Evolutionary conservation across 2,797 vertebrate genomes (phyloP).

Genomic region (Cephalopachus bancanus): DNA sequence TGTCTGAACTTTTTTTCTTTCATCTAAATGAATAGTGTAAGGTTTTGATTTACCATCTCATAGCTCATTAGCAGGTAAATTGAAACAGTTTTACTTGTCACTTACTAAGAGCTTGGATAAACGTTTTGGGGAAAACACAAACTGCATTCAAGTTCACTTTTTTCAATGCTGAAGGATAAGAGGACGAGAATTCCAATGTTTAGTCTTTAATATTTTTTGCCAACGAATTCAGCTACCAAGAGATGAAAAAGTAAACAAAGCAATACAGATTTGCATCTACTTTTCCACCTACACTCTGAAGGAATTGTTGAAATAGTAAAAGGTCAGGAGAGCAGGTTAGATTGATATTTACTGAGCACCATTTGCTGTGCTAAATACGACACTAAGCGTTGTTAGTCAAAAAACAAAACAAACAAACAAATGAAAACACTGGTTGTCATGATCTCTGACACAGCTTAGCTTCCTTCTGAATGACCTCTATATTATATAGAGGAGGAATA

Average conservation of each 20-base stretch:
- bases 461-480: neutral
- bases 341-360: neutral
- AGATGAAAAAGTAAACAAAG: neutral
- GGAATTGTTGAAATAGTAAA: neutral
- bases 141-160: neutral
- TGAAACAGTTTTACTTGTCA: slow-evolving; percentile 7
- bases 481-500: neutral
- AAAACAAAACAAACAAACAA: neutral
- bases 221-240: slow-evolving; percentile 13
- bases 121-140: neutral
- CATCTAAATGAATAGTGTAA: neutral
- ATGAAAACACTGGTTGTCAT: neutral
- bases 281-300: neutral
- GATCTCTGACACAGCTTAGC: neutral
- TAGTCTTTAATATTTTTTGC: neutral
- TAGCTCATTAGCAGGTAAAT: slow-evolving; percentile 25
- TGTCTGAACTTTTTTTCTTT: neutral
- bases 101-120: neutral
- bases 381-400: neutral
- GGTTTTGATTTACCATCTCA: neutral
- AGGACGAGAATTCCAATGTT: slow-evolving; percentile 17
- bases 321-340: neutral
- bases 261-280: neutral
- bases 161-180: neutral
- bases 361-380: neutral